Evolutionary conservation across 2,888 invertebrate genomes (phyloP).

Genomic region (Opisthograptis luteolata): DNA sequence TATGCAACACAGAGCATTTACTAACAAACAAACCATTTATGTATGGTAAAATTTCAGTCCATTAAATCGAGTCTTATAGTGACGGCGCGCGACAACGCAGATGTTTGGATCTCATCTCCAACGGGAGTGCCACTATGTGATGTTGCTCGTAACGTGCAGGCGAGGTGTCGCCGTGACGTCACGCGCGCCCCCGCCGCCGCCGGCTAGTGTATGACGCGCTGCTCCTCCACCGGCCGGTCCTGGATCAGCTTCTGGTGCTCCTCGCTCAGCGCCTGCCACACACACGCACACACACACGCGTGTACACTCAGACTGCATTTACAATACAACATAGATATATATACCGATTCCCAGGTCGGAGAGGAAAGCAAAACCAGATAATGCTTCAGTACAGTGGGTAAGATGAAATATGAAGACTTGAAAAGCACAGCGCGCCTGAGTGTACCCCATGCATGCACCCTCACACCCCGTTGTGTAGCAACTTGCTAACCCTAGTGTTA

Average conservation of each 20-base stretch:
- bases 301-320: slow-evolving; percentile 40
- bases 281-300: slow-evolving; percentile 48
- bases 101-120: neutral
- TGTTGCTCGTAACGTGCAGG: too few relatives aligned
- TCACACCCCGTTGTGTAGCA: neutral
- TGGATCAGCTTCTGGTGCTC: slow-evolving; percentile 93
- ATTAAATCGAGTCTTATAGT: too few relatives aligned
- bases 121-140: neutral
- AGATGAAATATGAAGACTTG: neutral
- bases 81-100: too few relatives aligned
- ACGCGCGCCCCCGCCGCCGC: neutral
- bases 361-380: neutral
- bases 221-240: slow-evolving; percentile 61
- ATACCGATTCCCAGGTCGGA: neutral
- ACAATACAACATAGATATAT: neutral
- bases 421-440: slow-evolving; percentile 35
- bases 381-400: neutral
- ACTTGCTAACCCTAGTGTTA: too few relatives aligned
- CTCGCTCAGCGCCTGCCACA: slow-evolving; percentile 90
- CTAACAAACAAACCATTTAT: neutral
- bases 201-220: slow-evolving; percentile 68
- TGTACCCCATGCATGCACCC: slow-evolving; percentile 43
- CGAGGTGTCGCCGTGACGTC: neutral
- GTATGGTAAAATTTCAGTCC: too few relatives aligned
- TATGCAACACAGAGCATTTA: too few relatives aligned